These are phyloP conservation scores for Artibeus lituratus DNA, from an alignment of 2,797 vertebrate genomes.

Conservation along the genomic window DNA sequence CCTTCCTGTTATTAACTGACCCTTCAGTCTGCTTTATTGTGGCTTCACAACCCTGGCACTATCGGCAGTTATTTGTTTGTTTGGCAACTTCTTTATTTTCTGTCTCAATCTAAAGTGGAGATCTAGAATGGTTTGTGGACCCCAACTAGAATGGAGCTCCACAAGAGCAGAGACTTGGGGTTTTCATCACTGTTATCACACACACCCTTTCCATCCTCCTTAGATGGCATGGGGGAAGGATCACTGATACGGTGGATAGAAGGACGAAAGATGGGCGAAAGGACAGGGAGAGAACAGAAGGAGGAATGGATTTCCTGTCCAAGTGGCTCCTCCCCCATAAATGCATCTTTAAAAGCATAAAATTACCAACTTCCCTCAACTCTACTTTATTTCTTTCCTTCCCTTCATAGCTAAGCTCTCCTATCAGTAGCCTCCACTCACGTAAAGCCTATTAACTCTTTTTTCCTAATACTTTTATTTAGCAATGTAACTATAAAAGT, in stretches of 20 bases:
- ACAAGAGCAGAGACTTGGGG: neutral
- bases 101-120: too few relatives aligned
- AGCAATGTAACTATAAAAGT: neutral
- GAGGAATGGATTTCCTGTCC: neutral
- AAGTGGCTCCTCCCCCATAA: neutral
- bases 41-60: neutral
- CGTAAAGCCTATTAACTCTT: neutral
- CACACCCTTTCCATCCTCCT: neutral
- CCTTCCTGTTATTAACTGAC: neutral
- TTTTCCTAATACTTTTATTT: neutral
- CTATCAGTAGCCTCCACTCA: neutral
- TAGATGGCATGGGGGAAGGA: neutral
- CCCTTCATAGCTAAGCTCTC: neutral
- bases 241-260: neutral
- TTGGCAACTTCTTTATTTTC: neutral
- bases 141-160: neutral
- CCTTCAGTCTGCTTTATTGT: neutral
- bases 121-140: too few relatives aligned
- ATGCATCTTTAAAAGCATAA: neutral
- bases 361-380: neutral
- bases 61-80: neutral
- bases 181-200: neutral
- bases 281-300: neutral
- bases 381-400: neutral
- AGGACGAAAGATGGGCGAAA: neutral